These are phyloP conservation scores for Himalopsyche phryganea DNA, from an alignment of 1,140 invertebrate species.

Conservation along the genomic window DNA sequence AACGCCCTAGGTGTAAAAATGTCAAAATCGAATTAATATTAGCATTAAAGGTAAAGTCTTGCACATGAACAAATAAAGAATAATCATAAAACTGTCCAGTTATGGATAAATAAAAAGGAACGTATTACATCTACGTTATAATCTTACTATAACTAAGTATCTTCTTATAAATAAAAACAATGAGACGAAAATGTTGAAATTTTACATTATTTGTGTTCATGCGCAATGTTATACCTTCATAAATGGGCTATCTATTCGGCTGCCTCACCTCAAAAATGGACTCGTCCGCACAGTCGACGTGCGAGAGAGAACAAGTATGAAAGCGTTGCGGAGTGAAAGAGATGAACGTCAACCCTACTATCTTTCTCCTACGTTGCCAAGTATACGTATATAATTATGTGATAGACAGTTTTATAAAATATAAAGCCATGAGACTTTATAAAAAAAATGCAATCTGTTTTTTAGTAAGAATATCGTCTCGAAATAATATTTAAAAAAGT, in stretches of 20 bases:
- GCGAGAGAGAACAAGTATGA: conserved; percentile 12
- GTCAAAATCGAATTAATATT: background rate
- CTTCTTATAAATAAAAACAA: no score
- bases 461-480: background rate
- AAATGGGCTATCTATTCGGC: conserved; percentile 15
- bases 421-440: background rate
- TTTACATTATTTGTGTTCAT: background rate
- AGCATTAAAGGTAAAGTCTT: no score
- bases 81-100: no score
- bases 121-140: no score
- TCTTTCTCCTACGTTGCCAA: conserved; percentile 13
- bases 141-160: no score
- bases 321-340: conserved; percentile 13
- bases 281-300: conserved; percentile 25
- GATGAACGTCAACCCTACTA: conserved; percentile 27
- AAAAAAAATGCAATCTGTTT: background rate
- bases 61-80: no score
- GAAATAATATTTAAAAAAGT: background rate
- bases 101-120: no score
- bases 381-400: conserved; percentile 13
- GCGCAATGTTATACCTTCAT: conserved; percentile 21
- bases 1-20: no score
- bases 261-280: conserved; percentile 27
- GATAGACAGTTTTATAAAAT: background rate
- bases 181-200: no score